Evolutionary conservation across 2,797 vertebrate species (phyloP).

Genomic region (Morelia viridis): DNA sequence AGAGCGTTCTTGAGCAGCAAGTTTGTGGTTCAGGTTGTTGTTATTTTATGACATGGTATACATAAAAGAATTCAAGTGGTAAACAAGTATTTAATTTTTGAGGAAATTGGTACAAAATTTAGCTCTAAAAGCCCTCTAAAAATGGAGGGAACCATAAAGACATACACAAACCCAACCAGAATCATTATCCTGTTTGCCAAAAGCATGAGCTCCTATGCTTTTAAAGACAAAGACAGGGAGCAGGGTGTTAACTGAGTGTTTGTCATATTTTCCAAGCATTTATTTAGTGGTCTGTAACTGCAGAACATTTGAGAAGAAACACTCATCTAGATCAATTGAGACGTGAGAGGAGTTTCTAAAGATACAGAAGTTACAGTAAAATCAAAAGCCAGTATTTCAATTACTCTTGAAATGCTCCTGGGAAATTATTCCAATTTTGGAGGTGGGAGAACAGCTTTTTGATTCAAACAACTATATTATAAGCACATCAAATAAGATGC

Average conservation of each 20-base stretch:
- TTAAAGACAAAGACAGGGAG: no score
- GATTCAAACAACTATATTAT: not conserved
- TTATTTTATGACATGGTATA: not conserved
- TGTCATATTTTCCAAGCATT: not conserved
- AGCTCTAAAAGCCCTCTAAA: not conserved
- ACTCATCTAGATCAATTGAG: not conserved
- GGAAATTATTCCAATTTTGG: not conserved
- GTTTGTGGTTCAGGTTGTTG: not conserved
- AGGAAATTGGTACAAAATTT: not conserved
- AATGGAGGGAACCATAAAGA: not conserved
- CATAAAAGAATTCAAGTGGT: not conserved
- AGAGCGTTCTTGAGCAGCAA: not conserved
- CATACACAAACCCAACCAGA: not conserved
- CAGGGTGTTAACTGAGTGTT: not conserved
- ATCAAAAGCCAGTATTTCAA: not conserved
- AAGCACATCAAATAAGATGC: conserved; percentile 11
- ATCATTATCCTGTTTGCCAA: not conserved
- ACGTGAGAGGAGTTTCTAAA: not conserved
- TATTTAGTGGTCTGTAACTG: not conserved
- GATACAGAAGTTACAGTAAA: not conserved
- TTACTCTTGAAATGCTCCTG: not conserved
- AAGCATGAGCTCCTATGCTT: no score
- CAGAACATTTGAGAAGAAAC: not conserved
- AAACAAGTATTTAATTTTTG: not conserved
- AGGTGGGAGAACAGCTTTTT: not conserved